Conservation (phyloP, 2,797 vertebrate species). For the Pseudomugil gertrudae region DNA sequence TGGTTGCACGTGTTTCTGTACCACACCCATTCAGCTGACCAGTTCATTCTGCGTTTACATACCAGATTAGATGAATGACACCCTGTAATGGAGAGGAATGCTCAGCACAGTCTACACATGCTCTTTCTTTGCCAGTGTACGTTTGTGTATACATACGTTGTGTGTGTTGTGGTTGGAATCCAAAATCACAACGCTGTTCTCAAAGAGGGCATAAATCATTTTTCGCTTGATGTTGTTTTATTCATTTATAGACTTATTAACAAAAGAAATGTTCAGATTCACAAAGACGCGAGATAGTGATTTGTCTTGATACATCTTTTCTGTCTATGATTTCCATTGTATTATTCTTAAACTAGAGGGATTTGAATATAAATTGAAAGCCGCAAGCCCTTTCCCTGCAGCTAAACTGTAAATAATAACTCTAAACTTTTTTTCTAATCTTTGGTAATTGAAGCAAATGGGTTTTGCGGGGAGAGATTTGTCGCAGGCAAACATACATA, state of each 20-base stretch:
- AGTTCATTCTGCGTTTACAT: conserved; percentile 68
- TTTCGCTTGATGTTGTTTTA: conserved; percentile 48
- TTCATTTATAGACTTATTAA: conserved; percentile 63
- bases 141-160: conserved; percentile 12
- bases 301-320: conserved; percentile 70
- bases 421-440: conserved; percentile 82
- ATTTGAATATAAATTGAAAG: conserved; percentile 84
- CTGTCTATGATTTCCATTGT: conserved; percentile 65
- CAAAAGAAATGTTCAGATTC: conserved; percentile 59
- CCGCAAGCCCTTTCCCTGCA: conserved; percentile 69
- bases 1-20: background rate
- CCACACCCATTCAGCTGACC: background rate
- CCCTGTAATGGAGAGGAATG: conserved; percentile 70
- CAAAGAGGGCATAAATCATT: conserved; percentile 41
- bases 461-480: conserved; percentile 82
- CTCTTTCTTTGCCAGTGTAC: conserved; percentile 26
- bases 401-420: conserved; percentile 88
- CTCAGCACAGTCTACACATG: conserved; percentile 49
- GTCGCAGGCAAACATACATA: conserved; percentile 87
- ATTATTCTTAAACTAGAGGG: conserved; percentile 73
- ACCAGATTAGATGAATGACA: conserved; percentile 71
- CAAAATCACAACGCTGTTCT: conserved; percentile 36
- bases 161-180: conserved; percentile 24
- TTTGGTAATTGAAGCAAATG: conserved; percentile 87
- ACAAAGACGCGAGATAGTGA: conserved; percentile 42